These are phyloP conservation scores for Megathymus violae DNA, from an alignment of 1,140 invertebrate genomes.

Conservation along the genomic window DNA sequence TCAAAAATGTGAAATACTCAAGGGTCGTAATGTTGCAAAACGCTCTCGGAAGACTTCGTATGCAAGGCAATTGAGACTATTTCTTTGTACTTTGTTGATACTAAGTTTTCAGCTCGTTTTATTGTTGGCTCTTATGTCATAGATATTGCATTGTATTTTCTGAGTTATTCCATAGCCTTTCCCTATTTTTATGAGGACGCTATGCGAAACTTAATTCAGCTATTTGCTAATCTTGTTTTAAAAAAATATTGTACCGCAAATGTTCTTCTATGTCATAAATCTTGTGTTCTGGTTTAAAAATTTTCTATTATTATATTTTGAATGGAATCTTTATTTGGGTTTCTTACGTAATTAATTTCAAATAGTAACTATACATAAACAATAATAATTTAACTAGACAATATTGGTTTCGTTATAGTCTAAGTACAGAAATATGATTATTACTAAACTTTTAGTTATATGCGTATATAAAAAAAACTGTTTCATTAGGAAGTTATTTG, in stretches of 20 bases:
- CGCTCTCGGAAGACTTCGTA: slow-evolving; percentile 24
- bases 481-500: slow-evolving; percentile 2
- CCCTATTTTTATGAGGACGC: background rate
- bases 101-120: slow-evolving; percentile 22
- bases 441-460: background rate
- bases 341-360: too few species aligned
- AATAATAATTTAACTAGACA: too few species aligned
- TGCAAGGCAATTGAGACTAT: slow-evolving; percentile 25
- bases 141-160: slow-evolving; percentile 12
- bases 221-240: background rate
- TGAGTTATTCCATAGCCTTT: background rate
- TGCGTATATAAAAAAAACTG: background rate
- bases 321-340: too few species aligned
- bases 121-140: slow-evolving; percentile 23
- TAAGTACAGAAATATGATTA: too few species aligned
- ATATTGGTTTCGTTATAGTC: too few species aligned
- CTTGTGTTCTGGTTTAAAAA: too few species aligned
- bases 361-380: background rate
- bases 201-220: background rate
- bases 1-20: slow-evolving; percentile 25
- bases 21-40: slow-evolving; percentile 23
- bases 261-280: too few species aligned
- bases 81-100: slow-evolving; percentile 26
- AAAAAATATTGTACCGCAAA: background rate
- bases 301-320: background rate